Percentiles rank a stretch among this genome's conserved stretches.
These are phyloP conservation scores for Albula glossodonta DNA, from an alignment of 2,113 vertebrate genomes.

Conservation along the genomic window DNA sequence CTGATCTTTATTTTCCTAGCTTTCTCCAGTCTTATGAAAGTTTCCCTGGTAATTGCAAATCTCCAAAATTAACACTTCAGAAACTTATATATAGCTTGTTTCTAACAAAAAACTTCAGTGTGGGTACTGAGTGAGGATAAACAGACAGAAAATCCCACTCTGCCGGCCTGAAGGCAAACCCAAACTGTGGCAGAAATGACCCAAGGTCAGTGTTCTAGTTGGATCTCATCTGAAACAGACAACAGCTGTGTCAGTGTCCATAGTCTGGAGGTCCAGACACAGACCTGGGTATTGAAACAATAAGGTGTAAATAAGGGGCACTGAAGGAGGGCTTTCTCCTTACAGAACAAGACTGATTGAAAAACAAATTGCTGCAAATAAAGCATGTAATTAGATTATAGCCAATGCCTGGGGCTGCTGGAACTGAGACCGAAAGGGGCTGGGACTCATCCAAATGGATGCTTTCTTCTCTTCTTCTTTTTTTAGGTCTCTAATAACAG, in stretches of 20 bases:
- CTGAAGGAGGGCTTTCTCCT: constrained; percentile 81
- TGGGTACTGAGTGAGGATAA: not conserved
- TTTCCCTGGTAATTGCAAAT: too few species aligned
- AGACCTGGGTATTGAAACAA: constrained; percentile 73
- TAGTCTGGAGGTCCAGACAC: constrained; percentile 38
- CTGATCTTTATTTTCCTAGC: too few species aligned
- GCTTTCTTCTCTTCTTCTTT: constrained; percentile 25
- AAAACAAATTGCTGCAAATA: constrained; percentile 98
- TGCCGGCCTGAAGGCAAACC: constrained; percentile 9
- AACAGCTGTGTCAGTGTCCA: constrained; percentile 49
- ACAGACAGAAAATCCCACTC: constrained; percentile 15
- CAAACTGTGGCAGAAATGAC: not conserved
- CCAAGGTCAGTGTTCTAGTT: constrained; percentile 25
- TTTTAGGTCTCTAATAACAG: constrained; percentile 3
- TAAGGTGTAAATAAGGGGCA: constrained; percentile 76
- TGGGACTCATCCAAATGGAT: constrained; percentile 45
- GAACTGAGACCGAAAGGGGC: constrained; percentile 56
- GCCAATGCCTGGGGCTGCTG: constrained; percentile 69
- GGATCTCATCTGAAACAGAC: not conserved
- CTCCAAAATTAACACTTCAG: not conserved
- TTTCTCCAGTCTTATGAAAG: too few species aligned
- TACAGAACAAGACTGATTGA: constrained; percentile 87
- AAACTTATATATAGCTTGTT: not conserved
- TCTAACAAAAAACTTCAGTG: not conserved
- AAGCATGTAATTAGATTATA: constrained; percentile 99